These are phyloP conservation scores for Elephas maximus DNA, from an alignment of 2,113 vertebrate genomes.

Conservation along the genomic window DNA sequence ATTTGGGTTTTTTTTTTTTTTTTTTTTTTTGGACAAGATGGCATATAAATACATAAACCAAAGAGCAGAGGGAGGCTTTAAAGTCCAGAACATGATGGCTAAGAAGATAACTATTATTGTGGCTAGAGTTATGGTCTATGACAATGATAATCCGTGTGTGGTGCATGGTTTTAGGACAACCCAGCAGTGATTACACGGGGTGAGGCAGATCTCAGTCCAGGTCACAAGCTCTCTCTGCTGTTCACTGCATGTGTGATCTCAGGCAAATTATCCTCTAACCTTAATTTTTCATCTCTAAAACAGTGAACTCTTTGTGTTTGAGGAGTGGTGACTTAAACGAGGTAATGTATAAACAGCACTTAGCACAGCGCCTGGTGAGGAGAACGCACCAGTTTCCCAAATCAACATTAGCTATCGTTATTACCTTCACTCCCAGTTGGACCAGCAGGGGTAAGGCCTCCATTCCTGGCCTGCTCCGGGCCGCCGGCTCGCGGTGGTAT, in stretches of 20 bases:
- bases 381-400: too few relatives aligned
- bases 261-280: not conserved
- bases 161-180: not conserved
- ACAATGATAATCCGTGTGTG: not conserved
- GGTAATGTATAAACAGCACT: not conserved
- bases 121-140: not conserved
- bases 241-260: not conserved
- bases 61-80: not conserved
- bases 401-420: too few relatives aligned
- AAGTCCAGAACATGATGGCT: not conserved
- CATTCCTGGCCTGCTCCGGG: not conserved
- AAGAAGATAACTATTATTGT: not conserved
- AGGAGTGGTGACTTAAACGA: not conserved
- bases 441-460: not conserved
- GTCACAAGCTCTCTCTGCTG: not conserved
- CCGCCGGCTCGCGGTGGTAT: too few relatives aligned
- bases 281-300: constrained; percentile 5
- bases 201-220: not conserved
- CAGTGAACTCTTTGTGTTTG: not conserved
- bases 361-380: not conserved
- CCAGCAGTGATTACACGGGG: not conserved
- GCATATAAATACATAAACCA: not conserved
- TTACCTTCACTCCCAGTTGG: too few relatives aligned
- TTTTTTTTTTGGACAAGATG: not conserved
- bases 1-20: not conserved